phyloP scores from a whole-genome alignment of 2,113 vertebrate species.

The Trochalopteron elliotii region DNA sequence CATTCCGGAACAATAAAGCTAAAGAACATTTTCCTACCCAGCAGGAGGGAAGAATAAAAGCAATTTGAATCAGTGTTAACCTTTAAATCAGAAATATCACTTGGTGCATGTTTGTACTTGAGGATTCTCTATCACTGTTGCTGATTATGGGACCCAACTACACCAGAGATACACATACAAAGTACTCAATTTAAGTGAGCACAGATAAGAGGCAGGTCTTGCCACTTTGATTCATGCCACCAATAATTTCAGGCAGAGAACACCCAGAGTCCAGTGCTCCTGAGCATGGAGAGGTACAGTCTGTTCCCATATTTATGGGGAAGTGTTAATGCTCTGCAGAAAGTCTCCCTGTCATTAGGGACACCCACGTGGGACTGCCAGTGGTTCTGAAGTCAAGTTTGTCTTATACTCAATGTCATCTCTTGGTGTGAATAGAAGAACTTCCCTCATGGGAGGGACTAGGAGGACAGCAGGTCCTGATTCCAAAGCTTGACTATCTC shows the following conservation, averaged over 20 bases:
- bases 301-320: neutral
- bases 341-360: neutral
- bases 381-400: neutral
- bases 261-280: neutral
- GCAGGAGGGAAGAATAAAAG: neutral
- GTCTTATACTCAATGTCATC: neutral
- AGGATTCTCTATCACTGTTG: neutral
- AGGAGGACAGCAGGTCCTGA: neutral
- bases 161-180: neutral
- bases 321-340: neutral
- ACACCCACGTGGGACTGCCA: neutral
- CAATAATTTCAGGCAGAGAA: neutral
- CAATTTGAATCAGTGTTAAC: neutral
- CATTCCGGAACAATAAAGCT: neutral
- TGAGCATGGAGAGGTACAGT: neutral
- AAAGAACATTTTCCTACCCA: neutral
- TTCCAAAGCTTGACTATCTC: neutral
- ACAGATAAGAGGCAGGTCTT: neutral
- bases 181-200: neutral
- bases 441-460: neutral
- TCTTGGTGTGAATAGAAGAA: neutral
- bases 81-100: constrained; percentile 27
- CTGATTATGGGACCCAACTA: neutral
- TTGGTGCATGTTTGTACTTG: neutral
- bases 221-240: constrained; percentile 2